phyloP scores from a whole-genome alignment of 2,797 vertebrate genomes.

The Cynopterus sphinx region DNA sequence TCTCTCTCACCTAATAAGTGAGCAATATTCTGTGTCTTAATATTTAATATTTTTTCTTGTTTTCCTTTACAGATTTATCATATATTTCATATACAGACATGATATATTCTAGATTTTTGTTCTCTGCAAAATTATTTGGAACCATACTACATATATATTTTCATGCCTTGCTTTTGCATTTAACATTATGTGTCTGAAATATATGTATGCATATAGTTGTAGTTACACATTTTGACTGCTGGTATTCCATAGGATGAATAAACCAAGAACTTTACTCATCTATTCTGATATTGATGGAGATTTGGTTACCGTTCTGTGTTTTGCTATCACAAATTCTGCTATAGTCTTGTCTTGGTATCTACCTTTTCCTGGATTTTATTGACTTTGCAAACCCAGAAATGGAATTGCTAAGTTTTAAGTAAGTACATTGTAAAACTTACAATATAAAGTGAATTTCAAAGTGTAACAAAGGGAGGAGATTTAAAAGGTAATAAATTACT shows the following conservation, averaged over 20 bases:
- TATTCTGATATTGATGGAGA: background rate
- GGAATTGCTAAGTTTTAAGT: background rate
- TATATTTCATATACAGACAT: background rate
- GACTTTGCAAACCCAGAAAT: background rate
- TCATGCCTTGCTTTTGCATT: background rate
- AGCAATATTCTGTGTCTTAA: background rate
- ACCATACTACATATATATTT: background rate
- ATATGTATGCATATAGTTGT: background rate
- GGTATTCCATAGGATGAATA: background rate
- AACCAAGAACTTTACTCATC: background rate
- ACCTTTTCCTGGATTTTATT: background rate
- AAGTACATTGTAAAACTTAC: background rate
- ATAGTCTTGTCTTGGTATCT: background rate
- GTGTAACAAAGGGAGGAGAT: background rate
- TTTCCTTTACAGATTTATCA: background rate
- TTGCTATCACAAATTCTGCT: background rate
- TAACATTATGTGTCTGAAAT: background rate
- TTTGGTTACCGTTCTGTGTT: background rate
- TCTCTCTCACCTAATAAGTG: background rate
- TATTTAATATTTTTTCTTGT: background rate
- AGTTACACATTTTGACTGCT: background rate
- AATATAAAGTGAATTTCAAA: background rate
- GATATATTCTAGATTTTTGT: background rate
- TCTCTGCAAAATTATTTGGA: background rate
- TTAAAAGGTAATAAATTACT: background rate